phyloP scores from a whole-genome alignment of 30 jellyfish, hydroid and myxozoan genomes.

The Catostylus mosaicus region DNA sequence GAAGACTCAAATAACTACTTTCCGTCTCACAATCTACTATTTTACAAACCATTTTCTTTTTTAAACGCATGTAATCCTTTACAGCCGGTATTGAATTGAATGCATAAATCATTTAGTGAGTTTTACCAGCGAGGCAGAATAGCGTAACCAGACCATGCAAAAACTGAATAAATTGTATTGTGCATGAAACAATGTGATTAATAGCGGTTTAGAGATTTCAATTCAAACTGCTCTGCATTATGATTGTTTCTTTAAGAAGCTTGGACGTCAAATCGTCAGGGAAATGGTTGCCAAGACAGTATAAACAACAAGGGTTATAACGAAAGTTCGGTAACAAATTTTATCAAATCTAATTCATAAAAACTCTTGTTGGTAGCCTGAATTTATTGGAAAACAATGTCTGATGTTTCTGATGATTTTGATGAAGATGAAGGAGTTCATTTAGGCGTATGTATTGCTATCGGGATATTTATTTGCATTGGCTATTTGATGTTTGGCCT shows the following conservation, averaged over 20 bases:
- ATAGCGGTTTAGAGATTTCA: constrained; percentile 10
- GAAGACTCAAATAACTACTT: no score
- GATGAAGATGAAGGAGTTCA: constrained; percentile 78
- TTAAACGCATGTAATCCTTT: no score
- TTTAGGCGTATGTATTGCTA: constrained; percentile 54
- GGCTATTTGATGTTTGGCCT: no score
- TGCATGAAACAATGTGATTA: neutral
- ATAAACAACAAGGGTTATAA: neutral
- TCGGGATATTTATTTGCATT: no score
- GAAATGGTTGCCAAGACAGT: constrained; percentile 31
- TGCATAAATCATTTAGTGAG: neutral
- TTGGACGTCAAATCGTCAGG: neutral
- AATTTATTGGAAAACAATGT: constrained; percentile 12
- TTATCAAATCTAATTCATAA: neutral
- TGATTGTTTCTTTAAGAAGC: neutral
- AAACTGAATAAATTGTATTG: neutral
- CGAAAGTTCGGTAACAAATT: neutral
- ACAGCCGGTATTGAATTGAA: neutral
- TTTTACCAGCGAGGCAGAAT: neutral
- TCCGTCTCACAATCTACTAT: no score
- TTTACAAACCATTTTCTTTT: no score
- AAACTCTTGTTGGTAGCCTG: neutral
- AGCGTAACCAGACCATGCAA: constrained; percentile 31
- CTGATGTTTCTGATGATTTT: constrained; percentile 69
- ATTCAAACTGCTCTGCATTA: constrained; percentile 2